These are phyloP conservation scores for Drosophila sproati DNA, from an alignment of 1,140 invertebrate species.

Conservation along the genomic window DNA sequence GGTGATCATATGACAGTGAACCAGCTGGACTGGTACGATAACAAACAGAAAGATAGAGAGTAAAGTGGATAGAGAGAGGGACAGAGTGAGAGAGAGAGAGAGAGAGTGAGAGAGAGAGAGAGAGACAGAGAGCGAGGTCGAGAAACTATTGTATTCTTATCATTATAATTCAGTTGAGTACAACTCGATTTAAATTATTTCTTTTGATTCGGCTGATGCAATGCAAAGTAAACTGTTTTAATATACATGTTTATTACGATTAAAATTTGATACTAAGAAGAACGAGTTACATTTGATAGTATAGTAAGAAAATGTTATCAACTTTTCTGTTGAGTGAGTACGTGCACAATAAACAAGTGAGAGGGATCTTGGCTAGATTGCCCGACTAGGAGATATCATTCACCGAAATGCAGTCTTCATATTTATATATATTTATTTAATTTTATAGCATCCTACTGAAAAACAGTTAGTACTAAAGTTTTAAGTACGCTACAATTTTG, in stretches of 20 bases:
- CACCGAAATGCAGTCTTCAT: no score
- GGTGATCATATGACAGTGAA: no score
- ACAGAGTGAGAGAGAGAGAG: background rate
- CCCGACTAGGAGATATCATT: no score
- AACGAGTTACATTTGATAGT: background rate
- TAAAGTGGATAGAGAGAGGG: background rate
- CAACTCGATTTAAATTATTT: background rate
- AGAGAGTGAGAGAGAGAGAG: background rate
- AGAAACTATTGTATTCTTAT: background rate
- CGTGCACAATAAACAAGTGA: no score
- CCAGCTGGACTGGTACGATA: background rate
- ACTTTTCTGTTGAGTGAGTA: background rate
- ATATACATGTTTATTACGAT: background rate
- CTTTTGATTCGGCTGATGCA: constrained; percentile 16
- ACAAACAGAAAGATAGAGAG: constrained; percentile 53
- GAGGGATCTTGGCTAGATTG: no score
- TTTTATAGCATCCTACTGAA: no score
- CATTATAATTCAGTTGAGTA: background rate
- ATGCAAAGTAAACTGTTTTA: background rate
- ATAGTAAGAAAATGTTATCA: background rate
- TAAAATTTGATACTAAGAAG: no score
- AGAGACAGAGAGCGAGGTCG: background rate
- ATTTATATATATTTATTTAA: background rate
- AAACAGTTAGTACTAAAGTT: no score
- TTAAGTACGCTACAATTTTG: no score